A percentile compares a stretch with the other conserved stretches of the same genome.
phyloP scores from a whole-genome alignment of 2,888 invertebrate species.

The Margaritifera margaritifera region DNA sequence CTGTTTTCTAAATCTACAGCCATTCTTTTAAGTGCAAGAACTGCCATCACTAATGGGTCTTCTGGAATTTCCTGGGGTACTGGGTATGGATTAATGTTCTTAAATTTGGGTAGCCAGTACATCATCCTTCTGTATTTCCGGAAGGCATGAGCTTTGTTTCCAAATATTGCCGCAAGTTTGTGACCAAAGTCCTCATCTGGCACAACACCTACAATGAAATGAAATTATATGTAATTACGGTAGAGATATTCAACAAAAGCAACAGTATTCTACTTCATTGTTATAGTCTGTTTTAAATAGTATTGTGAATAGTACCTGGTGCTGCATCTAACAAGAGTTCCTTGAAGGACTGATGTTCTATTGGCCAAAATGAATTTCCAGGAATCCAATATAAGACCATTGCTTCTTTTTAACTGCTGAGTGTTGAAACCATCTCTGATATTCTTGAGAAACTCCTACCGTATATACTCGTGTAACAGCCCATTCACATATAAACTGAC shows the following conservation, averaged over 20 bases:
- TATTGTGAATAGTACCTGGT: too few relatives aligned
- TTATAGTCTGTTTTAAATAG: too few relatives aligned
- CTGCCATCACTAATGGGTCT: constrained; percentile 85
- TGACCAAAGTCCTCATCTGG: constrained; percentile 92
- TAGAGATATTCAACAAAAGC: background rate
- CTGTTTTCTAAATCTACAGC: constrained; percentile 84
- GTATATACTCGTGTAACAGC: too few relatives aligned
- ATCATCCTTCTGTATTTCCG: constrained; percentile 76
- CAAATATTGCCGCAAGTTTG: constrained; percentile 89
- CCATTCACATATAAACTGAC: too few relatives aligned
- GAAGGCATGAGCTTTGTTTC: constrained; percentile 79
- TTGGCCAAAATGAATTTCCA: too few relatives aligned
- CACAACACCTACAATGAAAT: constrained; percentile 81
- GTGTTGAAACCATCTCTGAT: too few relatives aligned
- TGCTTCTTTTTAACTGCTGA: too few relatives aligned
- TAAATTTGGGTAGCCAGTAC: constrained; percentile 90
- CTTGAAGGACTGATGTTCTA: too few relatives aligned
- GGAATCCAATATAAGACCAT: too few relatives aligned
- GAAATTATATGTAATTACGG: background rate
- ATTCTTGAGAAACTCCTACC: too few relatives aligned
- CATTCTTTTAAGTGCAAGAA: constrained; percentile 87
- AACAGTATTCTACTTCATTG: background rate
- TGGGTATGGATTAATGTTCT: constrained; percentile 74
- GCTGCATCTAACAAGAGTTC: too few relatives aligned
- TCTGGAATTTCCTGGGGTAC: constrained; percentile 80